phyloP scores from a whole-genome alignment of 2,113 vertebrate genomes.

The Brachyhypopomus gauderio region DNA sequence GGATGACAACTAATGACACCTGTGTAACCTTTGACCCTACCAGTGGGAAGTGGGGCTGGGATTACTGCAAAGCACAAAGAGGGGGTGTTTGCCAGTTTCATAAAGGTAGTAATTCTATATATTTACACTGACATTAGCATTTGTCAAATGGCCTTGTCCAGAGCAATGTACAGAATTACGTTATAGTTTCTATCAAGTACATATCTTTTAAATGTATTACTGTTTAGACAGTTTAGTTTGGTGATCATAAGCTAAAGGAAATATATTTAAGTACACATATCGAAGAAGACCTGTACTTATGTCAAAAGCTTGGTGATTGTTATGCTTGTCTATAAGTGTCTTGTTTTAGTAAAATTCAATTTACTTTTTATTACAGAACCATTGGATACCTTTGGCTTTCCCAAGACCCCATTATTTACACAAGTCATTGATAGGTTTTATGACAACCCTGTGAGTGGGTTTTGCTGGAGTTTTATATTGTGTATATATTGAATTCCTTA shows the following conservation, averaged over 20 bases:
- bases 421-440: slow-evolving; percentile 59
- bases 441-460: slow-evolving; percentile 66
- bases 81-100: slow-evolving; percentile 71
- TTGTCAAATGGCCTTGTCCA: no score
- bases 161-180: no score
- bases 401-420: slow-evolving; percentile 67
- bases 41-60: slow-evolving; percentile 20
- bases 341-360: neutral
- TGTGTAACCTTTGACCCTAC: slow-evolving; percentile 70
- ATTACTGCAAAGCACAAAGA: slow-evolving; percentile 61
- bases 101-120: slow-evolving; percentile 64
- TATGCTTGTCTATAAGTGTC: neutral
- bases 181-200: no score
- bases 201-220: neutral
- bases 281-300: no score
- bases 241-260: no score
- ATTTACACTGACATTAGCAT: no score
- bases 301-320: neutral
- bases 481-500: neutral
- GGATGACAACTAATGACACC: slow-evolving; percentile 29
- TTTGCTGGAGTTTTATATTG: slow-evolving; percentile 8
- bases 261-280: no score
- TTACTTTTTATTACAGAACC: slow-evolving; percentile 57
- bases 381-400: slow-evolving; percentile 57
- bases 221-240: neutral